Evolutionary conservation across 2,797 vertebrate species (phyloP).

Genomic region (Morelia viridis): DNA sequence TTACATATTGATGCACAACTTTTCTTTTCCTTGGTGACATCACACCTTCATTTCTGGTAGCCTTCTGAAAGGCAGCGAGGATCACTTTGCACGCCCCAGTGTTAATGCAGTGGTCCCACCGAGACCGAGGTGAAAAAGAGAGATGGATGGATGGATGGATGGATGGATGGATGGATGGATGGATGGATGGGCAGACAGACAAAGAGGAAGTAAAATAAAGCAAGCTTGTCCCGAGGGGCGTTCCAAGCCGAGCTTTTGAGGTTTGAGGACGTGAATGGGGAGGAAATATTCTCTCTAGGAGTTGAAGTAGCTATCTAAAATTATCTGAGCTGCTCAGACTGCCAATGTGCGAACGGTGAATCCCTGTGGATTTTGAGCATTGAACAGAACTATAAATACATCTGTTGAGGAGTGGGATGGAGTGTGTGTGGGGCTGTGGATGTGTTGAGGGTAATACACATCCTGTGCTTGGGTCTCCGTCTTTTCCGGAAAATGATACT

Average conservation of each 20-base stretch:
- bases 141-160: neutral
- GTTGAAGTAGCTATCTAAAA: constrained; percentile 54
- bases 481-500: neutral
- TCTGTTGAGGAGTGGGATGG: constrained; percentile 44
- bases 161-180: neutral
- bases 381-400: constrained; percentile 62
- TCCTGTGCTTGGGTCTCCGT: constrained; percentile 17
- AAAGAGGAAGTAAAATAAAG: constrained; percentile 35
- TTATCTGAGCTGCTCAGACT: constrained; percentile 55
- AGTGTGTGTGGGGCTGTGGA: constrained; percentile 26
- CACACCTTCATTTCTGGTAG: neutral
- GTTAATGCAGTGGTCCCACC: neutral
- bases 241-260: constrained; percentile 38
- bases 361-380: constrained; percentile 53
- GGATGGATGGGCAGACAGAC: neutral
- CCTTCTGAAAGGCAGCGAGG: neutral
- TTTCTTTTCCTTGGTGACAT: neutral
- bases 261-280: constrained; percentile 20
- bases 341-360: constrained; percentile 51
- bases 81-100: neutral
- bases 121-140: neutral
- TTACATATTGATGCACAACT: constrained; percentile 27
- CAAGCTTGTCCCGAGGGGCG: neutral
- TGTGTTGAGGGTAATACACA: neutral
- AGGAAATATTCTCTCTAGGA: constrained; percentile 39